phyloP scores from a whole-genome alignment of 2,888 invertebrate species.

The Drosophila helvetica region DNA sequence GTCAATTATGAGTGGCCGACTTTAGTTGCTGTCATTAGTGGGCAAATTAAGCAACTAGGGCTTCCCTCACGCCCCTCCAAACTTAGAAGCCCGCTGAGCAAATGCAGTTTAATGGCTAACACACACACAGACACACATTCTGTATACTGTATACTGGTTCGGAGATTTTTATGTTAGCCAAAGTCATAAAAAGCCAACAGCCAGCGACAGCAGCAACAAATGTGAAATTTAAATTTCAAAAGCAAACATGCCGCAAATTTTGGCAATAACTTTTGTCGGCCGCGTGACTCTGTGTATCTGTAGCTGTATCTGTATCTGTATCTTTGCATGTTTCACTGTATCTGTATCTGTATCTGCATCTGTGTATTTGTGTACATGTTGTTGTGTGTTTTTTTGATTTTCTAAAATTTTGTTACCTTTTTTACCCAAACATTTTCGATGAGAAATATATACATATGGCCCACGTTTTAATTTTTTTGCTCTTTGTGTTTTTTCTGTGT shows the following conservation, averaged over 20 bases:
- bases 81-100: conserved; percentile 32
- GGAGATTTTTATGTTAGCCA: conserved; percentile 65
- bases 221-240: conserved; percentile 80
- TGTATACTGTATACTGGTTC: conserved; percentile 6
- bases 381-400: conserved; percentile 39
- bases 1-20: conserved; percentile 62
- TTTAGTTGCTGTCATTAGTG: conserved; percentile 46
- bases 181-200: conserved; percentile 58
- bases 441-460: conserved; percentile 25
- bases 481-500: background rate
- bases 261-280: conserved; percentile 71
- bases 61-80: conserved; percentile 21
- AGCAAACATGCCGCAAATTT: conserved; percentile 77
- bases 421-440: conserved; percentile 54
- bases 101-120: conserved; percentile 71
- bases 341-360: conserved; percentile 7
- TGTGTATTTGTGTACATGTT: conserved; percentile 14
- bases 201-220: conserved; percentile 35
- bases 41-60: conserved; percentile 51
- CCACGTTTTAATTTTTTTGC: conserved; percentile 17
- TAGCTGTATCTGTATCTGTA: conserved; percentile 21
- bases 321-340: too few species aligned
- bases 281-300: conserved; percentile 32
- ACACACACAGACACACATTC: conserved; percentile 42
- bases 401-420: conserved; percentile 44